Evolutionary conservation across 2,113 vertebrate genomes (phyloP), one percentile per base, ranked within the genome.

Genomic region (Pavo muticus): DNA sequence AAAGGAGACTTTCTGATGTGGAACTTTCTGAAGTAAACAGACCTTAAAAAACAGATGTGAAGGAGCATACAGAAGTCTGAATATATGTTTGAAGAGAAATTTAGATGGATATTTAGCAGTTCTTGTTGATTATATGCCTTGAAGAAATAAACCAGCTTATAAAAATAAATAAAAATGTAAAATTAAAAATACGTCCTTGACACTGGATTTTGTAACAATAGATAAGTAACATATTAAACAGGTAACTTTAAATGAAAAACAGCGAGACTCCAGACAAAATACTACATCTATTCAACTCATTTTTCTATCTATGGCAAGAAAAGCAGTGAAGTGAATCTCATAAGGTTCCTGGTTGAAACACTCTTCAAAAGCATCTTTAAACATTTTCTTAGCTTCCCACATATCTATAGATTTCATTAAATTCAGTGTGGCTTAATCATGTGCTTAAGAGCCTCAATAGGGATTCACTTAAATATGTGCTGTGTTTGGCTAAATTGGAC

Each of bases 291-390:
- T 59, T 82, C 19, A 50, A 29, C 6, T 64, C 2, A 18, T 45
- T 73, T 77, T 87, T 70, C 24, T 59, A 20, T 30, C 24, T 50
- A 65, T 14, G 18, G 8, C 37, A 35, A 87, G 44, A 47, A 93
- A 86, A 87, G 5, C 19, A 84, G 57, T 56, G 47, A 87, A 40
- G 18, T 89, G 67, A 91, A 83, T 82, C n/a, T 47, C 25, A 25
- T 23, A 71, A 67, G 17, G 3, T 54, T 88, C 20, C 69, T 86
- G 30, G 37, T 64, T 19, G 14, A 86, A 8, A 17, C 14, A 50
- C 24, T 91, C 16, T 85, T 76, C 63, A 87, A 85, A 84, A 63
- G 7, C 39, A 72, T 65, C 70, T 93, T 92, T 54, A 65, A 87
- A 45, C 13, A 25, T 87, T 64, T 75, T 4, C 65, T 88, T 91